phyloP scores from a whole-genome alignment of 2,797 vertebrate genomes.

The Melanotaenia trifasciata region DNA sequence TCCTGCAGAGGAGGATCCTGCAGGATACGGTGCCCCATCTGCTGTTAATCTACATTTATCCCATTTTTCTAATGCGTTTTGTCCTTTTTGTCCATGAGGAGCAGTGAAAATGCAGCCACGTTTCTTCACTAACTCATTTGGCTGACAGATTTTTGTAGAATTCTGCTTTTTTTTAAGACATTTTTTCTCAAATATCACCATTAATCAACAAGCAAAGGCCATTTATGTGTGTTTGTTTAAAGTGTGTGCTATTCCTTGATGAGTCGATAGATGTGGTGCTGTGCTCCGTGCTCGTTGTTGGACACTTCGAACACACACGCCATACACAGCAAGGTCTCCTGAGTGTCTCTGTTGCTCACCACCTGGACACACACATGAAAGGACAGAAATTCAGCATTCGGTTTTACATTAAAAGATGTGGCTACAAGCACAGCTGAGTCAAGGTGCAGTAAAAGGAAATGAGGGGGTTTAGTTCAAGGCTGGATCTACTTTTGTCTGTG shows the following conservation, averaged over 20 bases:
- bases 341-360: slow-evolving; percentile 98
- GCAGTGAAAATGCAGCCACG: slow-evolving; percentile 47
- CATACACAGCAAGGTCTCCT: slow-evolving; percentile 99
- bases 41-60: slow-evolving; percentile 23
- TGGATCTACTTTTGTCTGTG: too few relatives aligned
- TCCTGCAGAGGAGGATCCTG: slow-evolving; percentile 12
- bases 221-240: slow-evolving; percentile 32
- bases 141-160: slow-evolving; percentile 33
- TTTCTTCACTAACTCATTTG: slow-evolving; percentile 17
- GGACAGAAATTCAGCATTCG: neutral
- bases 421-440: too few relatives aligned
- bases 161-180: slow-evolving; percentile 17
- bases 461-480: too few relatives aligned
- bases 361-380: slow-evolving; percentile 81
- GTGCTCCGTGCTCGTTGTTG: slow-evolving; percentile 97
- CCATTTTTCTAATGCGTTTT: neutral
- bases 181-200: slow-evolving; percentile 42
- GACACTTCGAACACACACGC: slow-evolving; percentile 99
- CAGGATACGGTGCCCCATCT: neutral
- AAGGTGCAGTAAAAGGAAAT: too few relatives aligned
- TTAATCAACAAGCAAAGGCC: slow-evolving; percentile 59
- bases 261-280: slow-evolving; percentile 99
- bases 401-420: neutral
- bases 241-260: slow-evolving; percentile 91
- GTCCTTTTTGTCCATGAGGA: neutral